Base-by-base conservation (phyloP, 2,888 invertebrate species). In the Rhodophaea formosa region DNA sequence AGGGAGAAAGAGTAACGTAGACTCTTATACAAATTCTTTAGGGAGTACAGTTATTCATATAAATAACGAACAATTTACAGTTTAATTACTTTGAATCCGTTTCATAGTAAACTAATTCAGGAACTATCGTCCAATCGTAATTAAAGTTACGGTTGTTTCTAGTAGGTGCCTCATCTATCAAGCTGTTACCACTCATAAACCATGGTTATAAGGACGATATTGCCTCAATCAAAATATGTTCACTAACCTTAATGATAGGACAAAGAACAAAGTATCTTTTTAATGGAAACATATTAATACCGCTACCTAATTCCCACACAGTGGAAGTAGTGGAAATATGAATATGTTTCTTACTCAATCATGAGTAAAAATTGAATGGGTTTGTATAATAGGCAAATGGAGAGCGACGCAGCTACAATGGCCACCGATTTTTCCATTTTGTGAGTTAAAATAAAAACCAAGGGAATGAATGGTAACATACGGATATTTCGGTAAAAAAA, bases 91-190 rank as follows among this genome's bases (percentile, higher is more conserved):
- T 39, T 35, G 32, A 32, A 15, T 12, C 15, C 32, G 35, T 32
- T 51, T 16, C n/a, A 39, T 51, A 51, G 35, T 51, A 51, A 51
- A 51, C 51, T 51, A 17, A 35, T 51, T 16, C 35, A 51, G 17
- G 51, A 51, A 16, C 16, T 35, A 51, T 51, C 51, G 35, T 15
- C 39, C 16, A 17, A 51, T 51, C 51, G 16, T 17, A 51, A 51
- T 51, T 51, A 51, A 51, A 51, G 7, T 51, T 51, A 35, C 51
- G 35, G 51, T 51, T 51, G 47, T 49, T 29, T 51, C 16, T 7
- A 17, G 12, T 16, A 17, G n/a, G n/a, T n/a, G n/a, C 14, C 16
- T 14, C 47, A 49, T 49, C 12, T 8, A 6, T 35, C 17, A 49
- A 23, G n/a, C 8, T 10, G 14, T 14, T 47, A 35, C 35, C 35